A percentile compares a stretch with the other conserved stretches of the same genome.
These are phyloP conservation scores for Eupithecia inturbata DNA, from an alignment of 2,888 invertebrate genomes.

Conservation along the genomic window DNA sequence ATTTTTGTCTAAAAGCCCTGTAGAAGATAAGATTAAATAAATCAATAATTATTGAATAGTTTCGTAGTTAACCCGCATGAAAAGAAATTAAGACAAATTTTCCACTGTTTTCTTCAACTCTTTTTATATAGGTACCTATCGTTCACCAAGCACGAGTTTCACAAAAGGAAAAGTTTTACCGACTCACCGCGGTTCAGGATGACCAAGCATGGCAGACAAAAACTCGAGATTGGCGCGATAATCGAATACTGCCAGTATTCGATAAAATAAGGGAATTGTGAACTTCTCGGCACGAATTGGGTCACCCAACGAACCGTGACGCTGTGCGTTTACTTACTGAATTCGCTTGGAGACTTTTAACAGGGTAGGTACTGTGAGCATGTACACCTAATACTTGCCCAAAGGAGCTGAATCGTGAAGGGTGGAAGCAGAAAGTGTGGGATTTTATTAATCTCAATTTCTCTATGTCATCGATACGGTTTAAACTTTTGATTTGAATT, in stretches of 20 bases:
- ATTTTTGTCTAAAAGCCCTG: too few species aligned
- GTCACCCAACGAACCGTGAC: slow-evolving; percentile 55
- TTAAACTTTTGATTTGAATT: too few species aligned
- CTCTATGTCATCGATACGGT: background rate
- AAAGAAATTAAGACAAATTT: too few species aligned
- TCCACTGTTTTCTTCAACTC: background rate
- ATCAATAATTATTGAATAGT: too few species aligned
- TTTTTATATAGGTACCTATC: background rate
- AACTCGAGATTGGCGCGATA: slow-evolving; percentile 45
- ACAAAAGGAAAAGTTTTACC: slow-evolving; percentile 22
- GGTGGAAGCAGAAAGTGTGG: background rate
- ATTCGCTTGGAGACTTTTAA: slow-evolving; percentile 29
- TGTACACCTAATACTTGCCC: background rate
- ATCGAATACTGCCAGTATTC: slow-evolving; percentile 50
- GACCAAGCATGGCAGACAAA: slow-evolving; percentile 31
- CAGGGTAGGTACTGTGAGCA: background rate
- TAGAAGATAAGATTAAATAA: too few species aligned
- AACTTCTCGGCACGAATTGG: slow-evolving; percentile 51
- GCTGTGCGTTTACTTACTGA: slow-evolving; percentile 32
- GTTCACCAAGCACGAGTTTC: background rate
- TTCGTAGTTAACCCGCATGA: too few species aligned
- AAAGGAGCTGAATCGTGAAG: background rate
- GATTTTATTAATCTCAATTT: slow-evolving; percentile 2
- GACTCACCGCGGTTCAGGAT: slow-evolving; percentile 24
- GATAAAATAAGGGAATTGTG: slow-evolving; percentile 40